Evolutionary conservation across 2,888 invertebrate genomes (phyloP).

Genomic region (Adela reaumurella): DNA sequence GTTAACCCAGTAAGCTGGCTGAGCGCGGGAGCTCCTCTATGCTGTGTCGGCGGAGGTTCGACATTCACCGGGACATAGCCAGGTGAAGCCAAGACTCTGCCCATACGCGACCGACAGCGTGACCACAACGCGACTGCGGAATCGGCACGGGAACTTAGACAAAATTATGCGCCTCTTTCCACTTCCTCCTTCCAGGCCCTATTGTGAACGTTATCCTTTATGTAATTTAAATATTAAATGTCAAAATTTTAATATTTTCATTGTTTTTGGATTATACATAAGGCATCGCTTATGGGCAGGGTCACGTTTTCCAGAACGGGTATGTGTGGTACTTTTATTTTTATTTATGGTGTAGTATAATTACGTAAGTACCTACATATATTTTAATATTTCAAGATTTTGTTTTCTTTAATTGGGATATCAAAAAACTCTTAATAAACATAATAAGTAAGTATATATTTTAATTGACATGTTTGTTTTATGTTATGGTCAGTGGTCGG

Average conservation of each 20-base stretch:
- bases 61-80: conserved; percentile 65
- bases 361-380: no score
- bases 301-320: neutral
- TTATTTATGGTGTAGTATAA: no score
- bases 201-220: neutral
- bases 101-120: neutral
- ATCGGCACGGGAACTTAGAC: no score
- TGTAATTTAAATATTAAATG: neutral
- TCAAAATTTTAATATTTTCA: neutral
- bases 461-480: no score
- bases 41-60: conserved; percentile 60
- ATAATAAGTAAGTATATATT: no score
- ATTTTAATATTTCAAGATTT: neutral
- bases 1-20: conserved; percentile 31
- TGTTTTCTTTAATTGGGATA: neutral
- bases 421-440: no score
- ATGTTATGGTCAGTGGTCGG: no score
- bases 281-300: neutral
- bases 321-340: neutral
- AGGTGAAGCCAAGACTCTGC: conserved; percentile 42
- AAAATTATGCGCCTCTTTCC: neutral
- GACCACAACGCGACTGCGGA: no score
- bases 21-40: conserved; percentile 26
- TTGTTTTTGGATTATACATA: neutral
- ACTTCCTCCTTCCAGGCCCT: neutral